Evolutionary conservation across 1,140 invertebrate genomes (phyloP), one percentile per base, ranked within the genome.

Genomic region (Cotesia typhae): DNA sequence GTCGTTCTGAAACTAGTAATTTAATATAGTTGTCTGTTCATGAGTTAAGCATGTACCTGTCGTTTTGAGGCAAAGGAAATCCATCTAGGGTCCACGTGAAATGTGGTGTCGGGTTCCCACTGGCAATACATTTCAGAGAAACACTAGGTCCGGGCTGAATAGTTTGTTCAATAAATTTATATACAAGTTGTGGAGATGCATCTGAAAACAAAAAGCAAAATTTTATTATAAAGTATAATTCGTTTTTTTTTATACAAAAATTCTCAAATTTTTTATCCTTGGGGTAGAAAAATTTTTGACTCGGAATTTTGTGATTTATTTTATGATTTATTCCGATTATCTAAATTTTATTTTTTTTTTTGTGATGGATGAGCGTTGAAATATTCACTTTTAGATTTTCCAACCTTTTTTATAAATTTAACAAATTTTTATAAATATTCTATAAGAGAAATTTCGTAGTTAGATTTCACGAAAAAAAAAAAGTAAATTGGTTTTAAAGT

Each of bases 121-220:
- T 92, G 6, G 95, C 95, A 51, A 94, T 92, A 87, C 96, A 98
- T 86, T 95, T 95, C 74, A 98, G 87, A 2, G 95, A 96, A 60
- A 96, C 92, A 74, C 92, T 92, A 38, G 94, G 94, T 28, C 95
- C 95, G 0, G 94, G 94, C 79, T 96, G 94, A 67, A 97, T 88
- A 47, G 94, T 96, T 82, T 96, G 94, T 82, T 96, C 94, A 59
- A 94, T 93, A 87, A 97, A 97, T 89, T 93, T 94, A 87, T 95
- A 94, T 76, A 94, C 90, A 75, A 96, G 87, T 87, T 95, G 93
- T 17, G 94, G 94, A 75, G 93, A 92, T 17, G 94, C 92, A 85
- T 95, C 94, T 94, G 82, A 55, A 35, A n/a, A 51, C 9, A 10
- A 1, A n/a, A 4, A 53, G 5, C 12, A 55, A 67, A 65, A 36